phyloP scores from a whole-genome alignment of 2,888 invertebrate species.

The Meganola albula region DNA sequence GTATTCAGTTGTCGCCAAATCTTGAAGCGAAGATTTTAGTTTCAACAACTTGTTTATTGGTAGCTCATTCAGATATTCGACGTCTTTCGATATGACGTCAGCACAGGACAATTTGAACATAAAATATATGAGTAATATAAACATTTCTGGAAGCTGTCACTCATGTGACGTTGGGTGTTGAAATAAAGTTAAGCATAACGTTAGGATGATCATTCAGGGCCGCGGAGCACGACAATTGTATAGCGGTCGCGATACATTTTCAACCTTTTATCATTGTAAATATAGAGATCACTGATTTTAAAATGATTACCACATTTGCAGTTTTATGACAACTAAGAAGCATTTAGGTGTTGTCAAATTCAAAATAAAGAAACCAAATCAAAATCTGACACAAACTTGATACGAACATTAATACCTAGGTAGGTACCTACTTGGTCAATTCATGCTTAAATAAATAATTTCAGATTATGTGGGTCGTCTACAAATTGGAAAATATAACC shows the following conservation, averaged over 20 bases:
- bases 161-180: slow-evolving; percentile 30
- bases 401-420: no score
- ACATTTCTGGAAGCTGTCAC: slow-evolving; percentile 41
- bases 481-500: no score
- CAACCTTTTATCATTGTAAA: slow-evolving; percentile 24
- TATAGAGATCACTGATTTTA: slow-evolving; percentile 11
- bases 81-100: slow-evolving; percentile 45
- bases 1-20: slow-evolving; percentile 40
- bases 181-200: slow-evolving; percentile 30
- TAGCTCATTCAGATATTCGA: slow-evolving; percentile 81
- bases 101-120: slow-evolving; percentile 29
- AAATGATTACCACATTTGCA: neutral
- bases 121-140: slow-evolving; percentile 29
- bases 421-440: no score
- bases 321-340: neutral
- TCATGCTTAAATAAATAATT: no score
- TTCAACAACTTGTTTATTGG: slow-evolving; percentile 83
- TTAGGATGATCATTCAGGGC: slow-evolving; percentile 50
- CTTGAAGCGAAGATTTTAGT: slow-evolving; percentile 70
- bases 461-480: no score
- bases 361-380: no score
- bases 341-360: no score
- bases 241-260: slow-evolving; percentile 45
- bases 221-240: slow-evolving; percentile 47
- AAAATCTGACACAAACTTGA: no score